Evolutionary conservation across 2,888 invertebrate species (phyloP), one percentile per base, ranked within the genome.

Genomic region (Aleiodes testaceus): DNA sequence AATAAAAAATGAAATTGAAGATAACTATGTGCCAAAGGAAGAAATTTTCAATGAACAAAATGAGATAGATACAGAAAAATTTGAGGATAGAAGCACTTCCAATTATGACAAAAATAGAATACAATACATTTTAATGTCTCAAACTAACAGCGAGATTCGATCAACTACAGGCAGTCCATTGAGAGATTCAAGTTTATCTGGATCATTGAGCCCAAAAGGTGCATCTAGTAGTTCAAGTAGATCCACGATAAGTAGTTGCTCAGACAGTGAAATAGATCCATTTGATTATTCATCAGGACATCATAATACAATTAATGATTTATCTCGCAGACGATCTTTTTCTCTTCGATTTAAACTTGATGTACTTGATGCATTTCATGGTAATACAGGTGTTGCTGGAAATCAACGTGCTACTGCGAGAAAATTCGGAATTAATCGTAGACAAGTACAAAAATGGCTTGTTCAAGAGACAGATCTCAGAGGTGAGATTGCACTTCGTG

Each of bases 381-480:
- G 83, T 3, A 89, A 89, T 74, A 79, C 80, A 11, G 84, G 81
- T 1, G 88, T 89, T 16, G 85, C 85, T 12, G 88, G 88, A 0
- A 89, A 89, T 77, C 89, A 89, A 72, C 81, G 89, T 53, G 89
- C 89, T 44, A 89, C 89, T 1, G 89, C 89, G 3, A 84, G 89
- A 59, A 89, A 89, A 78, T 89, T 88, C 75, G 87, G 87, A 69
- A 89, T 89, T 67, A 89, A 89, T 78, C 85, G 89, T 6, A 85
- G 89, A 12, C 89, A 89, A 80, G 89, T 89, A 36, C 89, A 89
- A 74, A 89, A 89, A 77, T 89, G 89, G 89, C 79, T 89, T 1
- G 86, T 88, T 11, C 88, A 89, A 74, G 89, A 89, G 74, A 76
- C 78, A 9, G 84, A 87, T 7, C 81, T 89, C 1, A 80, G 88